Evolutionary conservation across 2,888 invertebrate genomes (phyloP), one percentile per base, ranked within the genome.

Genomic region (Neria commutata): DNA sequence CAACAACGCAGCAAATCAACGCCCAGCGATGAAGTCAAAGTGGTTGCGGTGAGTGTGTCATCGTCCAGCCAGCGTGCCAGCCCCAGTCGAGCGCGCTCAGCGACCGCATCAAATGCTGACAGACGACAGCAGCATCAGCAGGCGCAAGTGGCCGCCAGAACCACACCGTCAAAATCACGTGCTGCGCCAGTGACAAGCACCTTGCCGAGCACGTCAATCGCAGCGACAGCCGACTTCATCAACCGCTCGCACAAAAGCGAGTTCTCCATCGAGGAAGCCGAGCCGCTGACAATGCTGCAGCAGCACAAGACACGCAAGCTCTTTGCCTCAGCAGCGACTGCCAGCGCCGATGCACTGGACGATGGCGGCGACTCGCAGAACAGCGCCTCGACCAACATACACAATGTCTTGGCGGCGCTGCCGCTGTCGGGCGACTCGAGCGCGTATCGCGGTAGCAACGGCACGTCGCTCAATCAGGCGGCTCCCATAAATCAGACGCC

Each of bases 211-310:
- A 64, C 45, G 48, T 40, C 54, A 50, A 50, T 51, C 54, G 40
- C 60, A 26, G 63, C 59, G 40, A 54, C 16, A 3, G 49, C 37
- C 23, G 78, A 78, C 29, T 79, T 78, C 54, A 75, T 79, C 24
- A 79, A 86, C 33, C 85, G 85, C 57, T 85, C 85, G 1, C 86
- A 85, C 66, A 85, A 85, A 69, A 86, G 84, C 68, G 86, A 86
- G 59, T 84, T 87, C 62, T 84, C 83, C 54, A 85, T 87, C 3
- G 87, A 87, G 68, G 87, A 87, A 74, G 80, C 81, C 2, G 84
- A 84, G 52, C 86, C 86, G 3, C 83, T 84, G 54, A 86, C 85
- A 40, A 70, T 68, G 66, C 24, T 50, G n/a, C 60, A 55, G 10
- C 48, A 49, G 29, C 58, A 58, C 8, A 62, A 62, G 49, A 42